Base-by-base conservation (phyloP, 1,140 invertebrate genomes). In the Heliconius eleuchia region DNA sequence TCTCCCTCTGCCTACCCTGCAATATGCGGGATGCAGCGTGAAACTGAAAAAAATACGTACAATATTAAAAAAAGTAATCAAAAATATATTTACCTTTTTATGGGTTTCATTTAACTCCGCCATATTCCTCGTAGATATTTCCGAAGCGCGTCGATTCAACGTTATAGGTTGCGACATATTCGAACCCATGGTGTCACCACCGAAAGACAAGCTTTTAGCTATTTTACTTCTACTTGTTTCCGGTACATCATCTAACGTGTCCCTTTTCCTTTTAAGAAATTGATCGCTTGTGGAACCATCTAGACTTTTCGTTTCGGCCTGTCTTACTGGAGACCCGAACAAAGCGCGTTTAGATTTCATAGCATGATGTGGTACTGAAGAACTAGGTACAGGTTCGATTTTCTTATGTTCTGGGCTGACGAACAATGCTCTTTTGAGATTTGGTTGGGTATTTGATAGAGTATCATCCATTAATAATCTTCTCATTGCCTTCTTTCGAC, bases 401-500 rank as follows among this genome's bases (percentile, higher is more conserved):
- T 95, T 94, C 39, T 85, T 88, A 46, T 92, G 87, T 75, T 95
- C 95, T 5, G 96, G 96, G 87, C 96, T 97, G 80, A 96, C 95
- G 80, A 97, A 96, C 0, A 97, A 84, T 1, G 96, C 96, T 81
- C 96, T 89, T 84, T 96, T 3, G 96, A 94, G 0, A 94, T 95
- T 82, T 95, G 92, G 89, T 78, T 93, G 92, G 1, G 95, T 92
- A 72, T 85, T 85, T 0, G 89, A 88, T 39, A 91, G 60, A 3
- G 74, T 83, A 6, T 94, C 92, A 52, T 90, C 91, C 85, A 92
- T 83, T 11, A 93, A 80, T 7, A 93, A 73, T 23, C 91, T 77
- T 73, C 92, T 82, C 89, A 95, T 93, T 1, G 93, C 92, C 39
- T 95, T 92, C 78, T 95, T 95, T 80, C 94, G 95, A 74, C 94